phyloP scores from a whole-genome alignment of 2,797 vertebrate species.

The Pitangus sulphuratus region DNA sequence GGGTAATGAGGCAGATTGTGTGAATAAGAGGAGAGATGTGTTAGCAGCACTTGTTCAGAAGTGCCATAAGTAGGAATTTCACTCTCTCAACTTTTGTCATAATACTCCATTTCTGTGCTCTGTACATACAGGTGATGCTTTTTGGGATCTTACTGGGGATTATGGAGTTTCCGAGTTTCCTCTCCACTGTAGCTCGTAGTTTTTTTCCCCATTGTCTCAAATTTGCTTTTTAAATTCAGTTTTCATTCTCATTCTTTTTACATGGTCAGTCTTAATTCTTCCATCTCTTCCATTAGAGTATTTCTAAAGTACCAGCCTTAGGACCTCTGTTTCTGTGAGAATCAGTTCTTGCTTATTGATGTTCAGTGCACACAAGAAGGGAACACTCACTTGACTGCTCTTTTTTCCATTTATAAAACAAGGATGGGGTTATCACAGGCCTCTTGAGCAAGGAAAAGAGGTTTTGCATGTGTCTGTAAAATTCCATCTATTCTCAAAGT shows the following conservation, averaged over 20 bases:
- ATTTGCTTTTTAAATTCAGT: neutral
- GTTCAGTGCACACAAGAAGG: neutral
- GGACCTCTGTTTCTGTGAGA: neutral
- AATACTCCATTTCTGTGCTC: neutral
- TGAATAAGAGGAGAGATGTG: neutral
- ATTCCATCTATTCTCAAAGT: neutral
- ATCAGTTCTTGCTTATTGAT: neutral
- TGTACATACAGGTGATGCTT: neutral
- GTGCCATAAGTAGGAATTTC: neutral
- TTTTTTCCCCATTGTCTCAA: neutral
- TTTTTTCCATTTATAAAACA: neutral
- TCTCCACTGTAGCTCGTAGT: fast-evolving
- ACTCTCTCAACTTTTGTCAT: neutral
- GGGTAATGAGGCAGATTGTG: neutral
- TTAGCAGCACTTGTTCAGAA: neutral
- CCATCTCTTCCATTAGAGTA: neutral
- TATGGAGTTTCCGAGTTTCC: neutral
- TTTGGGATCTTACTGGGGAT: neutral
- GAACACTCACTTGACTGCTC: neutral
- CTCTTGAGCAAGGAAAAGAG: neutral
- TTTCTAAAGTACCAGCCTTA: neutral
- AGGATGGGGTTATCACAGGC: neutral
- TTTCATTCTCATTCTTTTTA: neutral
- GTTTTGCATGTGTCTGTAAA: neutral
- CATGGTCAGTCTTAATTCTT: neutral